A percentile compares a stretch with the other conserved stretches of the same genome.
phyloP scores from a whole-genome alignment of 2,888 invertebrate species.

The Cephalotes varians region DNA sequence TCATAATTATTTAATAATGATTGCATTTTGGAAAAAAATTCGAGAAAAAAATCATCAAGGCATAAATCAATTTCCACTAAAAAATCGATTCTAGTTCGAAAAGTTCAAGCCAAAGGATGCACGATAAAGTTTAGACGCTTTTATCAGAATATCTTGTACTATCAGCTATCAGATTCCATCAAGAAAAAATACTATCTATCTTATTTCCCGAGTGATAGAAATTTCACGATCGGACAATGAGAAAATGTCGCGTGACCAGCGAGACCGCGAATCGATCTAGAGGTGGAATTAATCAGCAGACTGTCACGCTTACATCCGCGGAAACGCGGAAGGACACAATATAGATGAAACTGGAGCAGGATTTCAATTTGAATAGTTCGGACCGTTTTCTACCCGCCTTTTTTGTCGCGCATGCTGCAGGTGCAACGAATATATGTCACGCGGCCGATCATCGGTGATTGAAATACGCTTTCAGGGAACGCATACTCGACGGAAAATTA shows the following conservation, averaged over 20 bases:
- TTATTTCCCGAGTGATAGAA: constrained; percentile 21
- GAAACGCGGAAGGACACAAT: constrained; percentile 27
- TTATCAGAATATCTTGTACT: neutral
- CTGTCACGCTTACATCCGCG: constrained; percentile 55
- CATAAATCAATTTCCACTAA: neutral
- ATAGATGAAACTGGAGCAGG: constrained; percentile 45
- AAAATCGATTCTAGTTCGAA: neutral
- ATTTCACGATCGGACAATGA: constrained; percentile 28
- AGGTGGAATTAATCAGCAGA: constrained; percentile 54
- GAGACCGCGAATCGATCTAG: constrained; percentile 46
- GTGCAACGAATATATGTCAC: constrained; percentile 47
- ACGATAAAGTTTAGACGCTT: neutral
- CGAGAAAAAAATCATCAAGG: neutral
- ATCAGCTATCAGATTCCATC: neutral
- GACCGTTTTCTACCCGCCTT: constrained; percentile 11
- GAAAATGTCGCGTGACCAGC: constrained; percentile 35
- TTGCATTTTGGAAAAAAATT: neutral
- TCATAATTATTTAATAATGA: neutral
- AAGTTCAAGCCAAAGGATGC: neutral
- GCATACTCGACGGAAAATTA: constrained; percentile 17
- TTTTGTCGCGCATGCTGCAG: constrained; percentile 35
- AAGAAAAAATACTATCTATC: neutral
- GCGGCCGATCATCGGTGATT: constrained; percentile 39
- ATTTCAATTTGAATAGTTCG: constrained; percentile 48
- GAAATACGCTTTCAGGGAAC: constrained; percentile 27